Base-by-base conservation (phyloP, 2,888 invertebrate genomes). In the Noctua pronuba region DNA sequence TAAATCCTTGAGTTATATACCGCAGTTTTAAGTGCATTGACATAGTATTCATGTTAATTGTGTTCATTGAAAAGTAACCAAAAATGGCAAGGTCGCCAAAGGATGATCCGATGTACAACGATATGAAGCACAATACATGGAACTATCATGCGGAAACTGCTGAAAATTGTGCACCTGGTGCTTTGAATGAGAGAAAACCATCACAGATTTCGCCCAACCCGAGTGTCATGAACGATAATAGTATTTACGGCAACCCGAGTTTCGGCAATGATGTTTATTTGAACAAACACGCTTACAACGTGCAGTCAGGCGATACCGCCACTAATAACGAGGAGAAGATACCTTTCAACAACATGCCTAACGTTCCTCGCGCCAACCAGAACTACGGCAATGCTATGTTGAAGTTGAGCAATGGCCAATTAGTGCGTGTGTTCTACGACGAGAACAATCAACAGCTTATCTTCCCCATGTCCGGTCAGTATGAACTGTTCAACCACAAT, bases 61-160 rank as follows among this genome's bases (percentile, higher is more conserved):
- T 91, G 91, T 88, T 89, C 83, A 88, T 86, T 89, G 83, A 90
- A 90, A 91, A 90, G 89, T 93, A 93, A 93, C 94, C 94, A 94
- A 94, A 95, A 93, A 97, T 97, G 97, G 96, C 96, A 95, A 96
- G 97, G 95, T 96, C 96, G 95, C 95, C 95, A 88, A 95, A 95
- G 89, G 96, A 97, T 94, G 96, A 96, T 93, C 94, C 95, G 86
- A 93, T 94, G 91, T 96, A 94, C 93, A 95, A 92, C 90, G 96
- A 97, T 91, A 90, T 95, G 89, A 92, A 94, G 91, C 93, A 93
- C 90, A 96, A 94, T 93, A 93, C 95, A 92, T 97, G 97, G 97
- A 96, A 95, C 90, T 96, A 95, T 90, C 93, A 93, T 88, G 89
- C 94, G 90, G 96, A 96, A 90, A 90, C 94, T 84, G 91, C 92